A percentile compares a stretch with the other conserved stretches of the same genome.
These are phyloP conservation scores for Lathamus discolor DNA, from an alignment of 2,113 vertebrate genomes.

Conservation along the genomic window DNA sequence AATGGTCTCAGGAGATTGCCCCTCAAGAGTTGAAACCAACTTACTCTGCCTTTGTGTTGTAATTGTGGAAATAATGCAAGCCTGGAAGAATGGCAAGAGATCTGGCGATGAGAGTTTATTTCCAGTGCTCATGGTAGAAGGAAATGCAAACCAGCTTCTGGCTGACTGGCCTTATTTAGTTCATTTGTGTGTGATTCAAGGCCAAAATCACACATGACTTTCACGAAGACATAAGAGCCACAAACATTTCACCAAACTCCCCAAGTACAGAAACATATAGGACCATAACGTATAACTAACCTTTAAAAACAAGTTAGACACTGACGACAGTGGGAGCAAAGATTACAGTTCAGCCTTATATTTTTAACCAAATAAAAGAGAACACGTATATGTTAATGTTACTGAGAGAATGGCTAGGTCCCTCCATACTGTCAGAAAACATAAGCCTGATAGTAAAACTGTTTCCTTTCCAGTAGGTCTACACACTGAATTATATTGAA, in stretches of 20 bases:
- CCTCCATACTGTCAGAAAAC: not conserved
- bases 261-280: not conserved
- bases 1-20: not conserved
- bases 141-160: not conserved
- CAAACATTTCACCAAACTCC: not conserved
- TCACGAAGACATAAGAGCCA: not conserved
- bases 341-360: not conserved
- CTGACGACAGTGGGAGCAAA: not conserved
- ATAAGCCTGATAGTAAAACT: not conserved
- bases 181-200: not conserved
- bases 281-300: not conserved
- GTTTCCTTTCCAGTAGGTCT: not conserved
- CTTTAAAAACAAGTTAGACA: not conserved
- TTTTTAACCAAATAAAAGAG: not conserved
- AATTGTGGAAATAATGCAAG: not conserved
- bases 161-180: too few species aligned
- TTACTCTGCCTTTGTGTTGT: not conserved
- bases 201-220: not conserved
- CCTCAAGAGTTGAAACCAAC: not conserved
- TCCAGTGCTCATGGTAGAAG: not conserved
- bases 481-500: not conserved
- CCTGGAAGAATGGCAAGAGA: not conserved
- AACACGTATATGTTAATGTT: not conserved
- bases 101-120: not conserved
- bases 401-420: not conserved